A percentile compares a stretch with the other conserved stretches of the same genome.
phyloP scores from a whole-genome alignment of 2,888 invertebrate species.

The Listrodromus nycthemerus region DNA sequence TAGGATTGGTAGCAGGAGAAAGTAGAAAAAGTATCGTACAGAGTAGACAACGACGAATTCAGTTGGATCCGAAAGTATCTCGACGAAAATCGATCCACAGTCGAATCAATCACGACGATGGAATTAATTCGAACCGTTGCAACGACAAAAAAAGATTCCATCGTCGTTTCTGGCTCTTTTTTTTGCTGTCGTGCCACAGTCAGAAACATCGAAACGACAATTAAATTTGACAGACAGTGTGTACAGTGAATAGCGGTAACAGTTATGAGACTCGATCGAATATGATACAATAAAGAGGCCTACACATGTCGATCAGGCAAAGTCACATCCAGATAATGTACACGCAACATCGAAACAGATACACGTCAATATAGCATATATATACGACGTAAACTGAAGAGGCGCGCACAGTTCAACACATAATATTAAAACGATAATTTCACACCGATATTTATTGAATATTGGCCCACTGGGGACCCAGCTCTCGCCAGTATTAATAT shows the following conservation, averaged over 20 bases:
- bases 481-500: constrained; percentile 81
- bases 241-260: constrained; percentile 62
- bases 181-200: constrained; percentile 50
- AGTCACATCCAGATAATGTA: constrained; percentile 60
- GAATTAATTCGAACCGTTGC: constrained; percentile 2
- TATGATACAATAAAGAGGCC: constrained; percentile 53
- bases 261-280: constrained; percentile 46
- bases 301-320: constrained; percentile 62
- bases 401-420: constrained; percentile 34
- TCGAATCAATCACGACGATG: constrained; percentile 32
- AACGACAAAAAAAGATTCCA: not conserved
- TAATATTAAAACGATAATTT: constrained; percentile 65
- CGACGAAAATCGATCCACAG: constrained; percentile 41
- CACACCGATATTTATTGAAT: constrained; percentile 84
- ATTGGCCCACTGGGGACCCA: constrained; percentile 83
- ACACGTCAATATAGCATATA: constrained; percentile 28
- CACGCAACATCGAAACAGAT: constrained; percentile 49
- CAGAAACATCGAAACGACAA: constrained; percentile 66
- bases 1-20: constrained; percentile 36
- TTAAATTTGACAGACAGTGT: constrained; percentile 59
- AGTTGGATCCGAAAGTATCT: constrained; percentile 26
- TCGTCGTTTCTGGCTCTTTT: constrained; percentile 12
- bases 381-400: constrained; percentile 38
- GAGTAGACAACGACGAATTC: constrained; percentile 44
- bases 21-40: constrained; percentile 57